Conservation (phyloP, 2,113 vertebrate species). For the Amphilophus citrinellus region DNA sequence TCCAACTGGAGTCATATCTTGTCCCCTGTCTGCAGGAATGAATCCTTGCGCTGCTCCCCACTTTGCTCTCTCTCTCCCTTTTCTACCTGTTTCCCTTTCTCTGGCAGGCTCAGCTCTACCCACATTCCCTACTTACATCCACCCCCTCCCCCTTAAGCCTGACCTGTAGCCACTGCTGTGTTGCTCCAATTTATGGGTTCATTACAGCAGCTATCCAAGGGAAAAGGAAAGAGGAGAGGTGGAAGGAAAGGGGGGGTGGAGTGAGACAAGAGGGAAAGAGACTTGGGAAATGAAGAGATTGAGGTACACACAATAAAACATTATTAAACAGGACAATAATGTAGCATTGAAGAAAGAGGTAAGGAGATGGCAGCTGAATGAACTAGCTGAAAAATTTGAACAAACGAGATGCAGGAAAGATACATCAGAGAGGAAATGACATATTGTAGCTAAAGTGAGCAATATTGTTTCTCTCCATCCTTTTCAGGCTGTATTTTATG, state of each 20-base stretch:
- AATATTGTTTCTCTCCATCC: constrained; percentile 39
- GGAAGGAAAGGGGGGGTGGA: constrained; percentile 53
- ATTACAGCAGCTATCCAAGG: constrained; percentile 80
- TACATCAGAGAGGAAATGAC: neutral
- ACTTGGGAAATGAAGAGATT: constrained; percentile 46
- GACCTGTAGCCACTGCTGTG: constrained; percentile 84
- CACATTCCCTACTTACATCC: constrained; percentile 18
- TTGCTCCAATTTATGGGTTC: constrained; percentile 85
- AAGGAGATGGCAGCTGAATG: constrained; percentile 16
- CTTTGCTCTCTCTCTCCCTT: constrained; percentile 8
- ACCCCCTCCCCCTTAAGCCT: constrained; percentile 39
- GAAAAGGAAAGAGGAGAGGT: constrained; percentile 44
- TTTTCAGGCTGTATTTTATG: constrained; percentile 22
- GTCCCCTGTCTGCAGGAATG: constrained; percentile 68
- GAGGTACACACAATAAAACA: constrained; percentile 50
- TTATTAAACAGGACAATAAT: constrained; percentile 63
- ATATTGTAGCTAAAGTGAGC: constrained; percentile 16
- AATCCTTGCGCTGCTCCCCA: constrained; percentile 43
- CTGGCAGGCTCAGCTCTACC: constrained; percentile 39
- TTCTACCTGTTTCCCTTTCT: constrained; percentile 41
- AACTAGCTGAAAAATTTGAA: constrained; percentile 19
- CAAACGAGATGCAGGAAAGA: constrained; percentile 10
- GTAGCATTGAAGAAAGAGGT: constrained; percentile 1
- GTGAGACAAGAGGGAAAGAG: constrained; percentile 46
- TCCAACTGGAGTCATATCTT: constrained; percentile 71